Conservation (phyloP, 2,797 vertebrate genomes). For the Rhinichthys osculus region DNA sequence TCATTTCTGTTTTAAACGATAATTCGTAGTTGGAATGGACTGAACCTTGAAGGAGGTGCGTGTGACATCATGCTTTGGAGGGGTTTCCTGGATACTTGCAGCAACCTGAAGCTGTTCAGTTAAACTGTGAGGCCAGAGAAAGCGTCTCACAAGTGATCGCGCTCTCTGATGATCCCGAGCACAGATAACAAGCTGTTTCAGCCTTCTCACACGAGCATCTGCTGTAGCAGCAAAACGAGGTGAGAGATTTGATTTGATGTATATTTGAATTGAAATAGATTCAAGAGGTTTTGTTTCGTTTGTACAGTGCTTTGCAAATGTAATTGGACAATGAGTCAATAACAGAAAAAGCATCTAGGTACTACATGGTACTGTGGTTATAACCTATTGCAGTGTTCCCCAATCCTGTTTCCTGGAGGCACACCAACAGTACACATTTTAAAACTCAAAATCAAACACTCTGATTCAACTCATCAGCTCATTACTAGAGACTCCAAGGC, state of each 20-base stretch:
- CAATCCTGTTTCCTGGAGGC: not conserved
- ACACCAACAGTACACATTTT: not conserved
- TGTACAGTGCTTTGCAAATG: not conserved
- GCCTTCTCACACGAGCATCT: conserved; percentile 22
- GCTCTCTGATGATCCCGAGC: conserved; percentile 41
- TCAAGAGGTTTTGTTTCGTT: not conserved
- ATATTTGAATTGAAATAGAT: not conserved
- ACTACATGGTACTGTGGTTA: not conserved
- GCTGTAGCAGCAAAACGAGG: conserved; percentile 37
- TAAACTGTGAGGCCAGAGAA: conserved; percentile 61
- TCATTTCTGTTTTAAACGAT: not conserved
- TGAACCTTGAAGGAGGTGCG: conserved; percentile 12
- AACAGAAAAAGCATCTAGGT: not conserved
- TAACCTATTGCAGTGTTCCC: not conserved
- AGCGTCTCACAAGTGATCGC: conserved; percentile 50
- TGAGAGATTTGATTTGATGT: conserved; percentile 36
- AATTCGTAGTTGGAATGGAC: not conserved
- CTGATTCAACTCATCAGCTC: not conserved
- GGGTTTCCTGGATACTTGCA: conserved; percentile 75
- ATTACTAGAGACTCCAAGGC: not conserved
- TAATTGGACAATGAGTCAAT: not conserved
- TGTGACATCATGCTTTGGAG: conserved; percentile 72
- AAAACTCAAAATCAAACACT: not conserved
- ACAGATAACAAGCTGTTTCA: conserved; percentile 65
- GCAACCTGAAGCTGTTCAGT: conserved; percentile 68